Base-by-base conservation (phyloP, 64 coral and sea anemone genomes). In the Montipora capricornis region DNA sequence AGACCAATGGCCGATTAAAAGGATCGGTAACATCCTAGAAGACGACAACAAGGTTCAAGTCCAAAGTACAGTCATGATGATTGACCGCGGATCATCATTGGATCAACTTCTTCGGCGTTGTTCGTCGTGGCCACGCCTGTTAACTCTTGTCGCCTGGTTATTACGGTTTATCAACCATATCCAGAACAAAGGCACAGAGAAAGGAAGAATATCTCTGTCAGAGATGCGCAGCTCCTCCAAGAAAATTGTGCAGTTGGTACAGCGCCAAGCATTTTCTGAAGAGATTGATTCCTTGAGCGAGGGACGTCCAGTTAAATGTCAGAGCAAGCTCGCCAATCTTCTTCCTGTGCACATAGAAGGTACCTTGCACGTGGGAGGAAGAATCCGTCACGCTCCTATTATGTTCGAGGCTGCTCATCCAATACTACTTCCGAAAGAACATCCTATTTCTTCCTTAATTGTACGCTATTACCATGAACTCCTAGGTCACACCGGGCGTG, bases 401-500 rank as follows among this genome's bases (percentile, higher is more conserved):
- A 15, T 53, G 2, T 17, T 64, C 2, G 57, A 77, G 11, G 69
- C 20, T 19, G 53, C 47, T 37, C 44, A 89, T 48, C 76, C 75
- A 8, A 79, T 80, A 17, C 26, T 57, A 57, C 53, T 57, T 57
- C 53, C 53, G 10, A 57, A 57, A 57, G 53, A 57, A 11, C 53
- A 57, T 90, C 49, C 69, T 6, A 46, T 92, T 9, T 45, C 90
- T 12, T n/a, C 20, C 19, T 11, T 76, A 16, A 74, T 92, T 10
- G 61, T 86, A 8, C n/a, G 49, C 5, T 19, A 92, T 26, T 82
- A 84, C 26, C 90, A 92, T 48, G 44, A 68, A 47, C 12, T 57
- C 6, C 62, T 74, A 5, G 79, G 79, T 14, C 81, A 92, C 71
- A 49, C 80, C 8, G 90, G 90, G 15, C 90, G 66, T 37, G 68